These are phyloP conservation scores for Epirrhoe alternata DNA, from an alignment of 2,888 invertebrate species.

Conservation along the genomic window DNA sequence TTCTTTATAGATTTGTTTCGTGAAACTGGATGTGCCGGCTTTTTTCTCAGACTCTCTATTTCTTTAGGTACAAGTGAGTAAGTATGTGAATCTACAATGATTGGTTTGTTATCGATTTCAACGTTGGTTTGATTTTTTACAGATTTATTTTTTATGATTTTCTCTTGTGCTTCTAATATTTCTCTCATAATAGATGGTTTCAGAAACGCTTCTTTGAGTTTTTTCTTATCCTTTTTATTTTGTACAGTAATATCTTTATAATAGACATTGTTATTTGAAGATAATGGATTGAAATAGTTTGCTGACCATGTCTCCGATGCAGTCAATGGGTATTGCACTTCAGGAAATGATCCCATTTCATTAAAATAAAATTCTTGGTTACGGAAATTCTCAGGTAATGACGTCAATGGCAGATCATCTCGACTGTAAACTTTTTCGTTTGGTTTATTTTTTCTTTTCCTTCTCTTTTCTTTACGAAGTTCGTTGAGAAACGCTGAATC, in stretches of 20 bases:
- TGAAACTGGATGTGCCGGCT: background rate
- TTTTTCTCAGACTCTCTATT: background rate
- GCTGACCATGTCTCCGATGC: slow-evolving; percentile 65
- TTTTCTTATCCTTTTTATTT: slow-evolving; percentile 25
- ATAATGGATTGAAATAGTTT: slow-evolving; percentile 58
- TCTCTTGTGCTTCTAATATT: slow-evolving; percentile 13
- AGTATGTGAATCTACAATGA: background rate
- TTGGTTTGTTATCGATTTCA: slow-evolving; percentile 6
- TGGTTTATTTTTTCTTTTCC: slow-evolving; percentile 45
- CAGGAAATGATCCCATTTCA: slow-evolving; percentile 59
- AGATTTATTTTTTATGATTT: slow-evolving; percentile 4
- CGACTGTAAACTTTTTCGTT: slow-evolving; percentile 17
- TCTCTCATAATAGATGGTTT: slow-evolving; percentile 14
- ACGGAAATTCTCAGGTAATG: slow-evolving; percentile 7
- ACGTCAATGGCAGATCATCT: slow-evolving; percentile 16
- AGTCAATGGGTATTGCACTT: slow-evolving; percentile 68
- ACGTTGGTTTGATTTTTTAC: background rate
- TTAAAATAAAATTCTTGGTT: slow-evolving; percentile 39
- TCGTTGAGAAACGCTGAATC: slow-evolving; percentile 36
- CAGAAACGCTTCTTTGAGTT: slow-evolving; percentile 14
- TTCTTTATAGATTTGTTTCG: slow-evolving; percentile 3
- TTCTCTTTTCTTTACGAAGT: slow-evolving; percentile 50
- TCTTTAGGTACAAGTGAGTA: background rate
- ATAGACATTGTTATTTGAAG: slow-evolving; percentile 33
- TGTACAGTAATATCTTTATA: slow-evolving; percentile 24